Evolutionary conservation across 1,140 invertebrate species (phyloP), one percentile per base, ranked within the genome.

Genomic region (Chlorops oryzae): DNA sequence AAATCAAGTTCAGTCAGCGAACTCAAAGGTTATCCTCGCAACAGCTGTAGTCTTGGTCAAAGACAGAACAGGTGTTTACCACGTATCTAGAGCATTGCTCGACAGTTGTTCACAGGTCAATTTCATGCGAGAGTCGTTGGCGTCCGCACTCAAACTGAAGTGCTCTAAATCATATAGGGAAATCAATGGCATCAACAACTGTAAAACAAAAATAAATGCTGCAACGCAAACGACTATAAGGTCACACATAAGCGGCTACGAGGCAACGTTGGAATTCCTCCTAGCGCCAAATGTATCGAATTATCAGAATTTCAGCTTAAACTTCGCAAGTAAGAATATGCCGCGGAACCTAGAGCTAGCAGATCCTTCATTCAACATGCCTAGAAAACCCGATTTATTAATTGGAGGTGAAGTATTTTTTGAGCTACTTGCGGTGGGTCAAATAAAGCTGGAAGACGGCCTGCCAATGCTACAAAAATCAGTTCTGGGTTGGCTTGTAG

Each of bases 401-500:
- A 34, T 5, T 65, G 7, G 67, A 72, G 48, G 57, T 62, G 20
- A 42, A n/a, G n/a, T n/a, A n/a, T n/a, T n/a, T n/a, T n/a, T n/a
- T n/a, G n/a, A n/a, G n/a, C n/a, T n/a, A n/a, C n/a, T n/a, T n/a
- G n/a, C n/a, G n/a, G n/a, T n/a, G n/a, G n/a, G n/a, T n/a, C n/a
- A n/a, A n/a, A n/a, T n/a, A n/a, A n/a, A n/a, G n/a, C n/a, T n/a
- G n/a, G n/a, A n/a, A n/a, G n/a, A n/a, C n/a, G n/a, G n/a, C n/a
- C n/a, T n/a, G n/a, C n/a, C n/a, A n/a, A n/a, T n/a, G n/a, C 59
- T 20, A n/a, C n/a, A n/a, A n/a, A n/a, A n/a, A n/a, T n/a, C n/a
- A n/a, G n/a, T n/a, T n/a, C n/a, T n/a, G n/a, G n/a, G n/a, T n/a
- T n/a, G n/a, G n/a, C n/a, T n/a, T n/a, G n/a, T n/a, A n/a, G n/a